Evolutionary conservation across 2,888 invertebrate species (phyloP), one percentile per base, ranked within the genome.

Genomic region (Nineta flava): DNA sequence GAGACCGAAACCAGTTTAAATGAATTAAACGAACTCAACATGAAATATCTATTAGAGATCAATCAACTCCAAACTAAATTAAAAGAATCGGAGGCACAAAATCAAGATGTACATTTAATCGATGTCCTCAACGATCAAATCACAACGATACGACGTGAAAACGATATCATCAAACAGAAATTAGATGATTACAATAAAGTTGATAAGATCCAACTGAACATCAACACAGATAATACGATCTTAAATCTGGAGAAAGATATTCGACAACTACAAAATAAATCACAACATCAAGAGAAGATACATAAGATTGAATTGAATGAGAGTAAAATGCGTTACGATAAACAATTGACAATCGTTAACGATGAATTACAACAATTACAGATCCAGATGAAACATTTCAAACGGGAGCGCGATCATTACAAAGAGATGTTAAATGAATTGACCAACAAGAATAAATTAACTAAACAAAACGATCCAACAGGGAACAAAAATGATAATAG

Each of bases 361-460:
- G 85, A 84, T 53, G 92, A 93, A 66, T 73, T 91, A 35, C 83
- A 83, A 57, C 81, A 86, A 7, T 73, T 90, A 59, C 91, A 91
- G 64, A 76, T 75, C 54, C 86, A 86, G 73, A 78, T 83, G 55
- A 74, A 82, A 17, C 75, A 87, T 58, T 90, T 91, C 62, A 87
- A 87, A 62, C 74, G 88, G 52, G 93, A 93, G 66, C 75, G 90
- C 49, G 92, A 93, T 62, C 84, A 85, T 48, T 91, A 87, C 61
- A 87, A 87, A 56, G 88, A 91, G 62, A 87, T 93, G 83, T 65
- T 92, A 40, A 76, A 81, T 1, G 86, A 88, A 55, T 71, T 87
- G 17, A 26, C 4, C 7, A 26, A 26, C 2, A 26, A 26, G 26
- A 26, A 26, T 26, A 3, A 26, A 7, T 7, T 26, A 26, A 26